A percentile compares a stretch with the other conserved stretches of the same genome.
These are phyloP conservation scores for Trilocha varians DNA, from an alignment of 2,888 invertebrate species.

Conservation along the genomic window DNA sequence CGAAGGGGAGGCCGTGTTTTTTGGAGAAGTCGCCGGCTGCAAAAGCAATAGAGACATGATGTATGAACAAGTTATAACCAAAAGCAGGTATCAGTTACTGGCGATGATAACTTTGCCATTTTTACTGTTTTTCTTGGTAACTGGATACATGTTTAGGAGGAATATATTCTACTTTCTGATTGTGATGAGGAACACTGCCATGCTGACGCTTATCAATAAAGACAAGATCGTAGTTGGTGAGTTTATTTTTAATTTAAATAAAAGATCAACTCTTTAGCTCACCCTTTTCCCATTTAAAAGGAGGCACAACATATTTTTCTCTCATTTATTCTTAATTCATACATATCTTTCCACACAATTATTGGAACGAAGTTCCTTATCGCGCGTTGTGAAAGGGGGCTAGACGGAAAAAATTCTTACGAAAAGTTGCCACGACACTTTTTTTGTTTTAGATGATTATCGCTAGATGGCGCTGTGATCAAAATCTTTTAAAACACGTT, in stretches of 20 bases:
- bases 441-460: too few species aligned
- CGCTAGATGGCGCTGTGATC: too few species aligned
- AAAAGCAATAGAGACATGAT: conserved; percentile 17
- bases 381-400: too few species aligned
- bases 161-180: conserved; percentile 74
- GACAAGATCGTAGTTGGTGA: conserved; percentile 41
- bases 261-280: too few species aligned
- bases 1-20: conserved; percentile 15
- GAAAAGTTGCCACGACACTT: too few species aligned
- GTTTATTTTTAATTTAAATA: conserved; percentile 16
- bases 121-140: conserved; percentile 23
- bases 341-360: too few species aligned
- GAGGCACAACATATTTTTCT: too few species aligned
- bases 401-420: too few species aligned
- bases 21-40: conserved; percentile 29
- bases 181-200: conserved; percentile 71
- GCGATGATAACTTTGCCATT: conserved; percentile 29
- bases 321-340: too few species aligned
- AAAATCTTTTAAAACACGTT: too few species aligned
- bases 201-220: conserved; percentile 68
- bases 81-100: conserved; percentile 20
- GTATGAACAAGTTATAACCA: conserved; percentile 17
- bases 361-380: too few species aligned
- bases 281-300: too few species aligned
- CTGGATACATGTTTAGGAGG: conserved; percentile 47